Evolutionary conservation across 2,888 invertebrate genomes (phyloP), one percentile per base, ranked within the genome.

Genomic region (Caenorhabditis afra): DNA sequence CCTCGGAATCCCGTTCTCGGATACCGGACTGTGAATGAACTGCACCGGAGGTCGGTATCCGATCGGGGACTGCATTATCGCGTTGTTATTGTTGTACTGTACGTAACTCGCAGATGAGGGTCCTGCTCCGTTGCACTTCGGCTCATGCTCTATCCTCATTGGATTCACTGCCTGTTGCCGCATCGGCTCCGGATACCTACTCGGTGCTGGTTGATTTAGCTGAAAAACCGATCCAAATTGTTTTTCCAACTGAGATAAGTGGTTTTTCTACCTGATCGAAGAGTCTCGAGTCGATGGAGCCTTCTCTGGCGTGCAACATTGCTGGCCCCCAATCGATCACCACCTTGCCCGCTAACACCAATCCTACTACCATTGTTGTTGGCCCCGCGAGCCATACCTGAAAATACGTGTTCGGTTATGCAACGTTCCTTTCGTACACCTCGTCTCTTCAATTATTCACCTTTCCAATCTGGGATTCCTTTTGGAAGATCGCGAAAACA

Each of bases 281-380:
- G 8, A 88, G 52, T 16, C 83, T 59, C 1, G 87, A 87, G 64
- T 89, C 89, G 55, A 89, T 81, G 4, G 89, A 89, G 16, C 86
- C 87, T 50, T 87, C 82, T 44, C 89, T 70, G 8, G 85, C 87
- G 52, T 85, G 86, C 49, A 82, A 59, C 89, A 89, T 89, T 3
- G 90, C 90, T 8, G 90, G 90, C 35, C 89, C 89, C 90, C 90
- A 90, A 70, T 90, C 90, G 47, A 90, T 90, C 0, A 76, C 73
- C 45, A 88, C 89, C 80, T 90, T 90, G 78, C 90, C 90, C 45
- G 86, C 86, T 39, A 90, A 78, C 35, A 90, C 90, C 22, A 89
- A 65, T 1, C 90, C 90, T 14, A 90, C 89, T 10, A 87, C 88
- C 82, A 89, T 88, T 16, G 87, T 87, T 2, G 86, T 87, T 12